Evolutionary conservation across 2,888 invertebrate species (phyloP).

Genomic region (Dicyrtoma fusca): DNA sequence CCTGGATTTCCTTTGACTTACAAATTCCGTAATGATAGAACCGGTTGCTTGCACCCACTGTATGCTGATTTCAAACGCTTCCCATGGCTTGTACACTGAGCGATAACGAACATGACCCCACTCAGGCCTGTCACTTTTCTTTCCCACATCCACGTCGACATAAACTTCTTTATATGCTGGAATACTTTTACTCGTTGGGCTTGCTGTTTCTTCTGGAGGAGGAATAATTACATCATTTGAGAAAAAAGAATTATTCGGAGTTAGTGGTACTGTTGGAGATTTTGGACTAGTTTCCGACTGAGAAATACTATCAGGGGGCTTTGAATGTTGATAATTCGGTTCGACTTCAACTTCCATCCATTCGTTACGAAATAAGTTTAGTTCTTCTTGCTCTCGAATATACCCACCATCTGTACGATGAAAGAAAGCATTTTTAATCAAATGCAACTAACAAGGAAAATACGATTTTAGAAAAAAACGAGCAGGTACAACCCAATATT

Average conservation of each 20-base stretch:
- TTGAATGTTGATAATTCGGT: conserved; percentile 8
- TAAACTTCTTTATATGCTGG: conserved; percentile 79
- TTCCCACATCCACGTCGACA: conserved; percentile 80
- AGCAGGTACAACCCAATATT: no score
- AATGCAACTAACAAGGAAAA: no score
- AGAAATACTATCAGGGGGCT: not conserved
- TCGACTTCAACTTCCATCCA: conserved; percentile 85
- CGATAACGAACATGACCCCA: conserved; percentile 95
- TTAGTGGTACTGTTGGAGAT: not conserved
- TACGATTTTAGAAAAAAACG: no score
- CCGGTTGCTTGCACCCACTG: conserved; percentile 98
- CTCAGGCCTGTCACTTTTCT: conserved; percentile 86
- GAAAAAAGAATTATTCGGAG: not conserved
- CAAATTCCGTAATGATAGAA: conserved; percentile 88
- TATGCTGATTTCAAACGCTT: conserved; percentile 91
- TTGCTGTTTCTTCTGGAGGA: not conserved
- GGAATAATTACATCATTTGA: conserved; percentile 2
- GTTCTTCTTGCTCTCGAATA: conserved; percentile 65
- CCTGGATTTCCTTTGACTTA: conserved; percentile 59
- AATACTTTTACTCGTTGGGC: conserved; percentile 56
- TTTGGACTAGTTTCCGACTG: not conserved
- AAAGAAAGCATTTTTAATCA: not conserved
- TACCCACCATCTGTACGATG: conserved; percentile 1
- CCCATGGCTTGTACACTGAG: conserved; percentile 81
- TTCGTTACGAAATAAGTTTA: conserved; percentile 84